phyloP scores from a whole-genome alignment of 2,113 vertebrate species.

The Orycteropus afer region DNA sequence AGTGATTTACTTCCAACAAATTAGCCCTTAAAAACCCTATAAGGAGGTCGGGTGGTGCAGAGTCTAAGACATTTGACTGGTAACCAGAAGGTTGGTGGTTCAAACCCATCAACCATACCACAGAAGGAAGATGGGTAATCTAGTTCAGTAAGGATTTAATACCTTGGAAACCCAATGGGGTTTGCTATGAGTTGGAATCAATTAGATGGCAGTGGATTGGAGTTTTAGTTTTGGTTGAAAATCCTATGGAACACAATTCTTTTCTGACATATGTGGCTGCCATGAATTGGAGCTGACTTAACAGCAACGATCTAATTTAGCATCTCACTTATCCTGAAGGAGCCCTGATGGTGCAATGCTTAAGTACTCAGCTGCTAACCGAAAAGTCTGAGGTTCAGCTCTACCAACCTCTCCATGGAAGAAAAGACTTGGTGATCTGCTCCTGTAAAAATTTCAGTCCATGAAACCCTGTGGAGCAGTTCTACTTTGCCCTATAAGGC shows the following conservation, averaged over 20 bases:
- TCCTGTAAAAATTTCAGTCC: background rate
- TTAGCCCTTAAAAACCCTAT: background rate
- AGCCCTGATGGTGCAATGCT: background rate
- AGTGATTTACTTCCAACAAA: background rate
- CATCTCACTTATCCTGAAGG: background rate
- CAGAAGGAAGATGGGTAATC: too few relatives aligned
- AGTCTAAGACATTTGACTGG: too few relatives aligned
- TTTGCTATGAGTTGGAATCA: too few relatives aligned
- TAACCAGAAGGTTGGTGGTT: too few relatives aligned
- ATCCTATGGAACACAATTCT: background rate
- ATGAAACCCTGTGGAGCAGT: background rate
- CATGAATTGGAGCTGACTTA: background rate
- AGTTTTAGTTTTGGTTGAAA: too few relatives aligned
- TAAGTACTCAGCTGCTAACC: background rate
- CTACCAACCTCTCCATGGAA: background rate
- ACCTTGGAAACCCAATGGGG: too few relatives aligned
- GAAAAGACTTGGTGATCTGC: background rate
- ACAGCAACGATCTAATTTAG: background rate
- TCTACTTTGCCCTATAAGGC: background rate
- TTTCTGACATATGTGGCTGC: background rate
- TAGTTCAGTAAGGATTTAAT: too few relatives aligned
- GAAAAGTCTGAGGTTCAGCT: background rate
- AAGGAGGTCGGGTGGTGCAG: too few relatives aligned
- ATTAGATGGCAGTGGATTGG: too few relatives aligned
- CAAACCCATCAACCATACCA: too few relatives aligned